These are phyloP conservation scores for Anneissia japonica DNA, from an alignment of 35 echinoderm and acorn worm species.

Conservation along the genomic window DNA sequence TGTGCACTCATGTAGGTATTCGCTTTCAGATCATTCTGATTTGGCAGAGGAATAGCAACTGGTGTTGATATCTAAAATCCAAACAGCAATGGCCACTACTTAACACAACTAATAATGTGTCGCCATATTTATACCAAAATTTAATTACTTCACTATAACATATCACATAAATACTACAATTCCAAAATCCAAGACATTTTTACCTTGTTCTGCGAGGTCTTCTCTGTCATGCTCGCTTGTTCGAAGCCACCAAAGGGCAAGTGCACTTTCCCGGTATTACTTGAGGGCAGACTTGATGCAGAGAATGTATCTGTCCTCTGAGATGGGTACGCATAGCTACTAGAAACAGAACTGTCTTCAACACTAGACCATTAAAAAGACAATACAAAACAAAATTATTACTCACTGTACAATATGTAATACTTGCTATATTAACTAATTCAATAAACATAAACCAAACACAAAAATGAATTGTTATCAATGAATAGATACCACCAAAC, in stretches of 20 bases:
- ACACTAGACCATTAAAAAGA: background rate
- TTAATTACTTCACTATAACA: too few species aligned
- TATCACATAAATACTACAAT: too few species aligned
- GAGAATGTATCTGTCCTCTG: background rate
- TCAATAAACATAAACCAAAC: too few species aligned
- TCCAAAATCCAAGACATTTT: background rate
- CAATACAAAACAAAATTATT: too few species aligned
- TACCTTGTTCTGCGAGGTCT: background rate
- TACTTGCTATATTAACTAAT: too few species aligned
- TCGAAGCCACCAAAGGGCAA: background rate
- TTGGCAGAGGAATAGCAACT: constrained; percentile 77
- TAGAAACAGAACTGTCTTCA: background rate
- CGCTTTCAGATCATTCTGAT: constrained; percentile 40
- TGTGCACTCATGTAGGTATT: constrained; percentile 41
- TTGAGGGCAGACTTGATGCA: background rate
- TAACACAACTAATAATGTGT: too few species aligned
- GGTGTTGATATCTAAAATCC: constrained; percentile 23
- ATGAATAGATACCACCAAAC: too few species aligned
- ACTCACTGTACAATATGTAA: too few species aligned
- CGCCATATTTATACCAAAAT: too few species aligned
- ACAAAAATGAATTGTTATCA: too few species aligned
- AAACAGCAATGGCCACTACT: too few species aligned
- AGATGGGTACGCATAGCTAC: background rate
- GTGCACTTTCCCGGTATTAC: background rate
- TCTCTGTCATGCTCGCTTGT: background rate